Conservation (phyloP, 2,797 vertebrate genomes). For the Dromococcyx pavoninus region DNA sequence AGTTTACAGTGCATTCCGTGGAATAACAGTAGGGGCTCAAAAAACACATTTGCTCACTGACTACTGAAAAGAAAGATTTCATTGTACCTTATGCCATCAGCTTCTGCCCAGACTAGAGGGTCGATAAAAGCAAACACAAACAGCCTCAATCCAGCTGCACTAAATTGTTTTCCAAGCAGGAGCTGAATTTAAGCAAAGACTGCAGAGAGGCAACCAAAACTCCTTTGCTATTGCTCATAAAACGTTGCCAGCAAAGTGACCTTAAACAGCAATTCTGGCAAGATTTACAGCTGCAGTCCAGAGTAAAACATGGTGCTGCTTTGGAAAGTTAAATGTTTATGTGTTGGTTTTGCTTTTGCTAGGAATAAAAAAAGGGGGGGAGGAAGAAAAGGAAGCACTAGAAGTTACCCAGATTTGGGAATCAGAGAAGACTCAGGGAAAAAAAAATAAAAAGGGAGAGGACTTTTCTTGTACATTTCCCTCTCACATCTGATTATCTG, state of each 20-base stretch:
- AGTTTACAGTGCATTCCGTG: background rate
- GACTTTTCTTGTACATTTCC: background rate
- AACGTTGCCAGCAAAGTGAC: slow-evolving; percentile 23
- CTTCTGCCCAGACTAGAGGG: background rate
- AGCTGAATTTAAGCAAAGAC: slow-evolving; percentile 16
- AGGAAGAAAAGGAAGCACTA: background rate
- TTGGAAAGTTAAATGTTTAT: background rate
- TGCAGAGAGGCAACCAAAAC: background rate
- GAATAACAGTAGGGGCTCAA: slow-evolving; percentile 32
- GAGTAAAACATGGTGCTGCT: background rate
- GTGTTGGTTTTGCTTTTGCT: background rate
- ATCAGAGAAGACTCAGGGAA: background rate
- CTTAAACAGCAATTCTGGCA: slow-evolving; percentile 8
- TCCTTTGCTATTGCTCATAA: slow-evolving; percentile 22
- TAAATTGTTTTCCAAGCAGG: slow-evolving; percentile 23
- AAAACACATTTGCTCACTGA: slow-evolving; percentile 42
- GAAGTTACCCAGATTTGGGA: background rate
- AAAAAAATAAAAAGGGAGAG: background rate
- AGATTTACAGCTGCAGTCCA: slow-evolving; percentile 26
- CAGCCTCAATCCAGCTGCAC: slow-evolving; percentile 11
- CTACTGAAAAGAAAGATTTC: slow-evolving; percentile 42
- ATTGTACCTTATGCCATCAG: background rate
- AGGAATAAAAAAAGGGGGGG: background rate
- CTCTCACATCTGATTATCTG: background rate
- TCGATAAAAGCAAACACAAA: slow-evolving; percentile 47